Evolutionary conservation across 2,113 vertebrate species (phyloP).

Genomic region (Prionailurus viverrinus): DNA sequence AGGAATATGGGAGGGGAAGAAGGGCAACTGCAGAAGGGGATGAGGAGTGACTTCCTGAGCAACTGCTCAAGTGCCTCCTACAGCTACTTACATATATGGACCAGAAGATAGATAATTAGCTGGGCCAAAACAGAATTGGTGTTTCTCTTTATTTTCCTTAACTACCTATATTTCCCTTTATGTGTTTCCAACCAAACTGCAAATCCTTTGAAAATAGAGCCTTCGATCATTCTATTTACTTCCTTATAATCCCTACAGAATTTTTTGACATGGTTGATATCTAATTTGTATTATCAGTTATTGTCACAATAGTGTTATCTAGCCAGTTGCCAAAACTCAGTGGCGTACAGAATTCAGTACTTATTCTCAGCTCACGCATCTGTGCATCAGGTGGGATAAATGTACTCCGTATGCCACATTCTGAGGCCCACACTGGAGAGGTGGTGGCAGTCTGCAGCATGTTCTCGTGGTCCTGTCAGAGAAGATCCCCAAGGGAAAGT

Average conservation of each 20-base stretch:
- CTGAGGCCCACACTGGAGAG: background rate
- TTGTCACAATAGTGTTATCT: background rate
- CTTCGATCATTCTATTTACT: background rate
- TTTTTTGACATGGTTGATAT: background rate
- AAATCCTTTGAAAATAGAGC: background rate
- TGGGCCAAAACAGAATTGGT: background rate
- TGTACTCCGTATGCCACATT: background rate
- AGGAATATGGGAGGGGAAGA: background rate
- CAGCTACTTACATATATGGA: background rate
- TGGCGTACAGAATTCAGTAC: fast-evolving
- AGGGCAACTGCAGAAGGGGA: fast-evolving
- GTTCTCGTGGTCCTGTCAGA: background rate
- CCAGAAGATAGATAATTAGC: background rate
- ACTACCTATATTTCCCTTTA: background rate
- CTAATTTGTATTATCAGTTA: background rate
- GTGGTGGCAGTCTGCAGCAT: no score
- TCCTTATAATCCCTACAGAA: background rate
- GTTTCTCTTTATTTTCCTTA: background rate
- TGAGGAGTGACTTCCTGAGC: background rate
- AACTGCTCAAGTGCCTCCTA: fast-evolving
- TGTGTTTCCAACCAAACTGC: background rate
- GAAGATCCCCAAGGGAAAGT: no score
- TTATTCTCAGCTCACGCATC: background rate
- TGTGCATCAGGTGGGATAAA: fast-evolving
- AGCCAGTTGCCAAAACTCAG: background rate